Evolutionary conservation across 2,797 vertebrate genomes (phyloP).

Genomic region (Sebastolobus altivelis): DNA sequence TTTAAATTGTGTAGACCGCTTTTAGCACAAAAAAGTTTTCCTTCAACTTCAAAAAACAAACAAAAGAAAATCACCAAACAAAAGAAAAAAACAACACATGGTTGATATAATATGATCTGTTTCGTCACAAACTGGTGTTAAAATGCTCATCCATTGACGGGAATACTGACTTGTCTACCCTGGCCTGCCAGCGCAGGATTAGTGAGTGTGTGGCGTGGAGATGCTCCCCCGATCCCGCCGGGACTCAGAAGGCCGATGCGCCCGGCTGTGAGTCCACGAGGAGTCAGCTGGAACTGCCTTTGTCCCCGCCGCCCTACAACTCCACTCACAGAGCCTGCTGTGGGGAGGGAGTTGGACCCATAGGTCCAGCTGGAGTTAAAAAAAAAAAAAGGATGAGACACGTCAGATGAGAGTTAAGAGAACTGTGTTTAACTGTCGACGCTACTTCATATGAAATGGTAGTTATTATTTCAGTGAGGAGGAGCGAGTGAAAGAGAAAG

Average conservation of each 20-base stretch:
- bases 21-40: background rate
- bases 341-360: constrained; percentile 96
- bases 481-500: constrained; percentile 14
- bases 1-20: background rate
- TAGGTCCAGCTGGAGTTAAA: constrained; percentile 90
- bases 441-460: background rate
- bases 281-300: constrained; percentile 92
- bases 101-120: background rate
- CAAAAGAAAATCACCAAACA: background rate
- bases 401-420: constrained; percentile 2
- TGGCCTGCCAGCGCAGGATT: constrained; percentile 88
- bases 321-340: constrained; percentile 97
- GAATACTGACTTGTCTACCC: constrained; percentile 91
- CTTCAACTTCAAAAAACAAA: background rate
- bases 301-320: constrained; percentile 90
- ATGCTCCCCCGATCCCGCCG: constrained; percentile 88
- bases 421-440: background rate
- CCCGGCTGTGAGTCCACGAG: constrained; percentile 88
- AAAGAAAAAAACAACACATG: background rate
- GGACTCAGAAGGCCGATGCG: constrained; percentile 91
- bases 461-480: constrained; percentile 20
- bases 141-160: background rate
- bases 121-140: background rate
- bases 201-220: constrained; percentile 90
- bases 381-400: constrained; percentile 7